Evolutionary conservation across 2,797 vertebrate species (phyloP).

Genomic region (Periparus ater): DNA sequence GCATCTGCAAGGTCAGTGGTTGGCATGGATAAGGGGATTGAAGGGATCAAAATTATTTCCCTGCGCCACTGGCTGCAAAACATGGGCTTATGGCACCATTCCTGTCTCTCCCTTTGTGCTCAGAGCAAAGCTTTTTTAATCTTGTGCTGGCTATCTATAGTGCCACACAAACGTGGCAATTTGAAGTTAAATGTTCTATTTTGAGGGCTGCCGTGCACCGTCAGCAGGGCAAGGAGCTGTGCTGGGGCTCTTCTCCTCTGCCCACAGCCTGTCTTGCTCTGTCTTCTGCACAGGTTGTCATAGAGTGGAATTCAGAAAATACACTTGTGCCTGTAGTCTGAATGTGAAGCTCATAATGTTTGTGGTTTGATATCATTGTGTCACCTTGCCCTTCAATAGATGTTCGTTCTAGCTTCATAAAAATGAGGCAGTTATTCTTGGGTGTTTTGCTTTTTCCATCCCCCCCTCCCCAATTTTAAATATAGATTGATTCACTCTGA

Average conservation of each 20-base stretch:
- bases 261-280: neutral
- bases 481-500: neutral
- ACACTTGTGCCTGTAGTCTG: neutral
- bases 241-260: neutral
- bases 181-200: slow-evolving; percentile 50
- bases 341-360: neutral
- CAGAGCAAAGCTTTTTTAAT: slow-evolving; percentile 58
- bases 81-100: slow-evolving; percentile 56
- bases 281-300: neutral
- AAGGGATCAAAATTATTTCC: slow-evolving; percentile 60
- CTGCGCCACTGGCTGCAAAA: slow-evolving; percentile 54
- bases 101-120: slow-evolving; percentile 51
- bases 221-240: neutral
- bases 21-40: slow-evolving; percentile 65
- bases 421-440: neutral
- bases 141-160: slow-evolving; percentile 41
- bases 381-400: neutral
- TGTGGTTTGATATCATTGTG: neutral
- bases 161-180: slow-evolving; percentile 35
- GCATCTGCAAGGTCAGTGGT: slow-evolving; percentile 50
- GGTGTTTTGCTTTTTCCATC: neutral
- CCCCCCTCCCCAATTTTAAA: neutral
- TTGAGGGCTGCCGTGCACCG: neutral
- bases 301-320: neutral
- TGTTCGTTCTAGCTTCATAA: neutral